Evolutionary conservation across 2,888 invertebrate genomes (phyloP), one percentile per base, ranked within the genome.

Genomic region (Papilio demoleus): DNA sequence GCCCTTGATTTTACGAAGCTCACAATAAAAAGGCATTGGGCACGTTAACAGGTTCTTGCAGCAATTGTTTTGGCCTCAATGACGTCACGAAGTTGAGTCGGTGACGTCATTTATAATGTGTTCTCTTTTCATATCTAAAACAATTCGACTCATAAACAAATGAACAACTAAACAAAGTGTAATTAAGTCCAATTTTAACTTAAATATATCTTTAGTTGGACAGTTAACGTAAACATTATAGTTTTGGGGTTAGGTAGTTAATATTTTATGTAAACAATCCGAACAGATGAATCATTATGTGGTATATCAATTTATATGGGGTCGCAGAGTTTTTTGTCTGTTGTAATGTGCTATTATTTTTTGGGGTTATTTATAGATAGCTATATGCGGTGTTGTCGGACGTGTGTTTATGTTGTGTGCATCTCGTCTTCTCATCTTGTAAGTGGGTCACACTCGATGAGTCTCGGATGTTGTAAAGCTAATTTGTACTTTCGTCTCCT

Each of bases 331-430:
- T 27, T 40, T 59, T 64, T 58, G 9, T 45, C 11, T 17, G 53
- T 56, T 63, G 53, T 58, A 59, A 50, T 38, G 34, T 40, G 31
- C 1, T 27, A 56, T 27, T 17, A 56, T 42, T 45, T 67, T 38
- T 64, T 68, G 59, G 81, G 77, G 81, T 84, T 87, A 88, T 87
- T 85, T 86, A 81, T 86, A 86, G 80, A 76, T 77, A 76, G 80
- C 76, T 81, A 82, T 83, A 83, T 82, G 79, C 79, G 77, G 75
- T 74, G 76, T 77, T 77, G 71, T 67, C 72, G 65, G 67, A 60
- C 53, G 61, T 65, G 64, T 72, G 68, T 70, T 71, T 73, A 69
- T 71, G 70, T 65, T 70, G 70, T 71, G 67, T 73, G 67, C 67
- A 68, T 68, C 71, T 71, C 70, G 71, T 67, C 70, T 58, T 58